A percentile compares a stretch with the other conserved stretches of the same genome.
Conservation (phyloP, 2,113 vertebrate genomes). For the Lagopus muta region DNA sequence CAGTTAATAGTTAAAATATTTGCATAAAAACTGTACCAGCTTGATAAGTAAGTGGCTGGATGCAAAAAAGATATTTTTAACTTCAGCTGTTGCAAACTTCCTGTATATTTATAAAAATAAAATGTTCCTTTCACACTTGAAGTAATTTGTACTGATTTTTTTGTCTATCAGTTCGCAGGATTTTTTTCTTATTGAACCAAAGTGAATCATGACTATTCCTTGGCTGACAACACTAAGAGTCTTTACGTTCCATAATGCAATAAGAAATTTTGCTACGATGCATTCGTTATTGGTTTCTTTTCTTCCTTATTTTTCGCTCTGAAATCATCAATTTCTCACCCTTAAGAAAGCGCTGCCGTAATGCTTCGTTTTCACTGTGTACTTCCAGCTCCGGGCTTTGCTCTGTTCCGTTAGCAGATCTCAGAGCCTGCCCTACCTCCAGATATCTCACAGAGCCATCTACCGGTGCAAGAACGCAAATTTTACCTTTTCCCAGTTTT, state of each 20-base stretch:
- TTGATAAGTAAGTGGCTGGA: neutral
- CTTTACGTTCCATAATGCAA: neutral
- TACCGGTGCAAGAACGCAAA: neutral
- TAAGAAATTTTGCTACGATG: neutral
- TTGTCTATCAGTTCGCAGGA: neutral
- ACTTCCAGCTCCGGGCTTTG: neutral
- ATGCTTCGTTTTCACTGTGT: neutral
- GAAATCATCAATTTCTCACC: neutral
- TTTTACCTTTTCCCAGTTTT: neutral
- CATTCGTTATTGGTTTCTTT: neutral
- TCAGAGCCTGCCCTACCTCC: accelerated
- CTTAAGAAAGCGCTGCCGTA: neutral
- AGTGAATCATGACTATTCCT: neutral
- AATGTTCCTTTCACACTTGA: slow-evolving; percentile 12
- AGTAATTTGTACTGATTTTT: neutral
- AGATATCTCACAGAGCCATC: neutral
- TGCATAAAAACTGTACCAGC: neutral
- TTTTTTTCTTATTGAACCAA: neutral
- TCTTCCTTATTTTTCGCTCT: neutral
- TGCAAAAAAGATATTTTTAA: neutral
- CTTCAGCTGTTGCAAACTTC: neutral
- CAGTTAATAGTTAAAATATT: neutral
- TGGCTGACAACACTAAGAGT: neutral
- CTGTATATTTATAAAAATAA: neutral
- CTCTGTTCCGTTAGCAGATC: neutral